Percentiles rank a stretch among this genome's conserved stretches.
Conservation (phyloP, 1,140 invertebrate species). For the Capitella teleta region DNA sequence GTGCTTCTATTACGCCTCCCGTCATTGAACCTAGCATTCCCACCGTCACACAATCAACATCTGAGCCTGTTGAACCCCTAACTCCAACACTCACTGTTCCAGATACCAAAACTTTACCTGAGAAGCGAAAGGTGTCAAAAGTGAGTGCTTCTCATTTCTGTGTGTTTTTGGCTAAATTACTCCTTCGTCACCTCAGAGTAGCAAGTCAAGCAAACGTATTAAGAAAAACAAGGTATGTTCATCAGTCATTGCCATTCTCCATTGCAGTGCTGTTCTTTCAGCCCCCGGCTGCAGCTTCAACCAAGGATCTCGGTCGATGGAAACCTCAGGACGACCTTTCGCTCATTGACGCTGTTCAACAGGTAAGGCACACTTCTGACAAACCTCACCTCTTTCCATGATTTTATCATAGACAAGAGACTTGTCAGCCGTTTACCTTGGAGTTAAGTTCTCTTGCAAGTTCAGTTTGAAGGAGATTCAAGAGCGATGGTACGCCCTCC, state of each 20-base stretch:
- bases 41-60: not conserved
- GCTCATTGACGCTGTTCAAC: conserved; percentile 82
- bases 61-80: not conserved
- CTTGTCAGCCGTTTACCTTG: conserved; percentile 71
- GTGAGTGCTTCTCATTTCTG: too few relatives aligned
- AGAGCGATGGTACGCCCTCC: conserved; percentile 85
- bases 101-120: too few relatives aligned
- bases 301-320: conserved; percentile 84
- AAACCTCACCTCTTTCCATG: too few relatives aligned
- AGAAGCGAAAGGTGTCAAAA: too few relatives aligned
- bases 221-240: conserved; percentile 1
- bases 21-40: not conserved
- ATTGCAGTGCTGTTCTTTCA: not conserved
- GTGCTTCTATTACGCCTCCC: too few relatives aligned
- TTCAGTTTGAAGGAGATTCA: conserved; percentile 90
- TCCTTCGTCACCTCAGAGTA: too few relatives aligned
- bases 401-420: conserved; percentile 65
- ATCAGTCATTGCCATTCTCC: not conserved
- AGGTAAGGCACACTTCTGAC: too few relatives aligned
- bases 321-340: conserved; percentile 93
- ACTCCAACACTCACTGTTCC: too few relatives aligned
- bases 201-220: too few relatives aligned
- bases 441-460: conserved; percentile 89
- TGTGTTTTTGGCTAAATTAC: not conserved
- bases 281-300: conserved; percentile 3